These are phyloP conservation scores for Venustaconcha ellipsiformis DNA, from an alignment of 1,140 invertebrate species.

Conservation along the genomic window DNA sequence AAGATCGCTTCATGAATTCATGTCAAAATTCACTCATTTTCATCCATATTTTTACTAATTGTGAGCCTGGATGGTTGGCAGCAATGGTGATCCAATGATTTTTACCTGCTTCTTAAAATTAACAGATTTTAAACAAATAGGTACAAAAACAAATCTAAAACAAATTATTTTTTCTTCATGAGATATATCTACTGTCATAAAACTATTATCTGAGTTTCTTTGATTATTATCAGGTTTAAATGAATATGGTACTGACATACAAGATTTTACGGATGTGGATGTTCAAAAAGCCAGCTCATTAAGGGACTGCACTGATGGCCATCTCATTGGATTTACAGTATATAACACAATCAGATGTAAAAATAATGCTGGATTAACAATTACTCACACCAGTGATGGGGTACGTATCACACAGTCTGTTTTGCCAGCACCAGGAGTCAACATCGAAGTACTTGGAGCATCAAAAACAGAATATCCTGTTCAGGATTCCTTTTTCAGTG, in stretches of 20 bases:
- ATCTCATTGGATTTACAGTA: neutral
- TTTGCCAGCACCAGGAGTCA: neutral
- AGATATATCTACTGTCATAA: neutral
- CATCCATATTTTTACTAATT: no score
- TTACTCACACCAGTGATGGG: constrained; percentile 3
- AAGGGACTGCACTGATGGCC: neutral
- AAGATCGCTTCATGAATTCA: no score
- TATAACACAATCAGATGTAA: constrained; percentile 8
- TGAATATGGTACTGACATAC: neutral
- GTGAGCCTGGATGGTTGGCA: no score
- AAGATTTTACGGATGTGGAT: neutral
- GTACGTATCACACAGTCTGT: neutral
- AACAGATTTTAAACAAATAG: no score
- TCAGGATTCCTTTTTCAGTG: constrained; percentile 7
- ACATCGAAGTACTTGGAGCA: neutral
- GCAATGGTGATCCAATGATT: no score
- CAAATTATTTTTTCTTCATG: neutral
- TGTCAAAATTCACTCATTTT: no score
- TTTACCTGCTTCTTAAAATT: no score
- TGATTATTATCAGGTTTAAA: neutral
- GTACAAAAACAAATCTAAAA: no score
- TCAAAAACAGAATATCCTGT: constrained; percentile 15
- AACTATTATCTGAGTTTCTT: neutral
- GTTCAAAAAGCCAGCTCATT: neutral
- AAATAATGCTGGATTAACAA: constrained; percentile 16